Percentiles rank a stretch among this genome's conserved stretches.
phyloP scores from a whole-genome alignment of 2,797 vertebrate genomes.

The Dipus sagitta region DNA sequence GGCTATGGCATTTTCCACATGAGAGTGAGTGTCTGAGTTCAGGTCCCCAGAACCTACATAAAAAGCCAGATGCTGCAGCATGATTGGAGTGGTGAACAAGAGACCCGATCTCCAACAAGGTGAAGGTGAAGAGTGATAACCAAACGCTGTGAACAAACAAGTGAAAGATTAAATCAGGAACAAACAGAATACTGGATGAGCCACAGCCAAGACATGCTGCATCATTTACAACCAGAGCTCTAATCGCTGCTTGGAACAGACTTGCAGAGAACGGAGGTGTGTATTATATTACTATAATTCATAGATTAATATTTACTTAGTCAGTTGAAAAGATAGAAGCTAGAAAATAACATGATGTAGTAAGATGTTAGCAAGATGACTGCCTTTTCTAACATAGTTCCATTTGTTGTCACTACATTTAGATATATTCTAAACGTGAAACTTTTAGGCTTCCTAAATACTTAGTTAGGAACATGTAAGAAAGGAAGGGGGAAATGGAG shows the following conservation, averaged over 20 bases:
- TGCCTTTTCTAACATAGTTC: neutral
- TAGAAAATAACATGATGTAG: neutral
- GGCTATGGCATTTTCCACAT: neutral
- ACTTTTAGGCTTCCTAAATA: neutral
- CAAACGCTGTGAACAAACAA: neutral
- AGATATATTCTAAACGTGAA: slow-evolving; percentile 42
- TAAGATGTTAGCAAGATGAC: neutral
- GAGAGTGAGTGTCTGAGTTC: too few species aligned
- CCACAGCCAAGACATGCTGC: neutral
- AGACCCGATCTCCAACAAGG: too few species aligned
- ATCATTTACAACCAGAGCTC: neutral
- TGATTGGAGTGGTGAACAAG: too few species aligned
- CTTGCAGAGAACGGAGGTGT: neutral
- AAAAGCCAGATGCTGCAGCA: too few species aligned
- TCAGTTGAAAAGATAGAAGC: slow-evolving; percentile 28
- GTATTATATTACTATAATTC: slow-evolving; percentile 1
- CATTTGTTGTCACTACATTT: slow-evolving; percentile 2
- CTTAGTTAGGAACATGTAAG: neutral
- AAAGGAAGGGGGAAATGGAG: neutral
- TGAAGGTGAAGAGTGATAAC: too few species aligned
- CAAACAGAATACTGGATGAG: slow-evolving; percentile 26
- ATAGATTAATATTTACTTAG: neutral
- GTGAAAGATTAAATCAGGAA: slow-evolving; percentile 16
- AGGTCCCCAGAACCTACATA: too few species aligned
- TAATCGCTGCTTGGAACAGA: neutral